These are phyloP conservation scores for Eupsilia transversa DNA, from an alignment of 2,888 invertebrate species.

Conservation along the genomic window DNA sequence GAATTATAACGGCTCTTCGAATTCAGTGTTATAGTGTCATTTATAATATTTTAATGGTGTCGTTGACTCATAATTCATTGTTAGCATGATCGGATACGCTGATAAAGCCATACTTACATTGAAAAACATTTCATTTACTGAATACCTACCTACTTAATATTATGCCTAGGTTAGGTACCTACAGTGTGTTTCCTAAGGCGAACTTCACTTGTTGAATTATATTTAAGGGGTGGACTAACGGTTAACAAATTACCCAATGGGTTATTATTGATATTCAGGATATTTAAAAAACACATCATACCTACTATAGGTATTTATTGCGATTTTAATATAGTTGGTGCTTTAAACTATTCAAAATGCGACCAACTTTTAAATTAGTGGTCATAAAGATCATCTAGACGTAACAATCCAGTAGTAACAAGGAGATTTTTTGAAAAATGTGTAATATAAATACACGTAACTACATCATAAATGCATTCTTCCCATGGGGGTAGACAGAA, in stretches of 20 bases:
- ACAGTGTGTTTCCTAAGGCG: not conserved
- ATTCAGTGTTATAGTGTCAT: not conserved
- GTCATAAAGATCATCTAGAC: not conserved
- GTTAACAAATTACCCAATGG: not conserved
- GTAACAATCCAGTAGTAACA: too few relatives aligned
- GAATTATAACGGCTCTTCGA: not conserved
- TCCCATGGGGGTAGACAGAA: not conserved
- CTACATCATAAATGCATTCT: not conserved
- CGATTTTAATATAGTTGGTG: not conserved
- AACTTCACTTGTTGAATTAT: not conserved
- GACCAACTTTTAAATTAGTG: not conserved
- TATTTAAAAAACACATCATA: not conserved
- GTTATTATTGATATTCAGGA: too few relatives aligned
- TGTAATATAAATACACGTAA: not conserved
- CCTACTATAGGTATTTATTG: too few relatives aligned
- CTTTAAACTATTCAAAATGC: not conserved
- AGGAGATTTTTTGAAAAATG: not conserved
- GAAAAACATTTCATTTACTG: not conserved
- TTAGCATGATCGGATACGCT: not conserved
- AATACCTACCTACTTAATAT: not conserved
- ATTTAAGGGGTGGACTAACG: not conserved
- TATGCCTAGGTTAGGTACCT: not conserved
- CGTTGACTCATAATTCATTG: slow-evolving; percentile 1
- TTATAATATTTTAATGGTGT: slow-evolving; percentile 3
- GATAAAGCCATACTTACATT: not conserved